These are phyloP conservation scores for Lepus oiostolus DNA, from an alignment of 2,797 vertebrate genomes.

Conservation along the genomic window DNA sequence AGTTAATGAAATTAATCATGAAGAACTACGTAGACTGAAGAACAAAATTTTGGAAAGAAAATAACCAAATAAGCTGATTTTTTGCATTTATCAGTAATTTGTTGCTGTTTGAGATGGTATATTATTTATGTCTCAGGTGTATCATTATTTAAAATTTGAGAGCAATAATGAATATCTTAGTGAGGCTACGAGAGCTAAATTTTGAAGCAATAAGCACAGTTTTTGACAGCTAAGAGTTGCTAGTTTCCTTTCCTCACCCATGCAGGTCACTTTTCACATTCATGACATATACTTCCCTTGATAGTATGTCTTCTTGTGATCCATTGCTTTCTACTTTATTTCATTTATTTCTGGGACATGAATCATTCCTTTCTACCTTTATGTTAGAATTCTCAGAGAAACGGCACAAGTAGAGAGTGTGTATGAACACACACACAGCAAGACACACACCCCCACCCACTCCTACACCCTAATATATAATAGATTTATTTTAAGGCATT, in stretches of 20 bases:
- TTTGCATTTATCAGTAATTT: not conserved
- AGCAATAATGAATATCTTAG: not conserved
- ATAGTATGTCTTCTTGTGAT: not conserved
- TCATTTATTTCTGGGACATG: not conserved
- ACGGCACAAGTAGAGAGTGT: not conserved
- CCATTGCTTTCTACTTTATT: not conserved
- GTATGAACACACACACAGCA: not conserved
- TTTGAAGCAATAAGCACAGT: slow-evolving; percentile 3
- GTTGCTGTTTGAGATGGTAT: not conserved
- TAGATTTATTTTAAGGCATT: not conserved
- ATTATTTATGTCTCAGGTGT: not conserved
- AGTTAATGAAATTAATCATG: not conserved
- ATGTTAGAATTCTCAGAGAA: slow-evolving; percentile 8
- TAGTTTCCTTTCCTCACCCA: not conserved
- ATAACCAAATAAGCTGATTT: not conserved
- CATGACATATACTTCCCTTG: not conserved
- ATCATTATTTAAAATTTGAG: not conserved
- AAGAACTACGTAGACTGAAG: not conserved
- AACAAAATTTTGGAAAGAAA: not conserved
- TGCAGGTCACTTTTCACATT: not conserved
- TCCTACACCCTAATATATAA: not conserved
- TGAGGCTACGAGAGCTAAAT: not conserved
- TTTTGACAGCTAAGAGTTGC: not conserved
- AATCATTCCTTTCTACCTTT: not conserved
- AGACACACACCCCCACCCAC: not conserved